Base-by-base conservation (phyloP, 2,113 vertebrate species). In the Alces alces region DNA sequence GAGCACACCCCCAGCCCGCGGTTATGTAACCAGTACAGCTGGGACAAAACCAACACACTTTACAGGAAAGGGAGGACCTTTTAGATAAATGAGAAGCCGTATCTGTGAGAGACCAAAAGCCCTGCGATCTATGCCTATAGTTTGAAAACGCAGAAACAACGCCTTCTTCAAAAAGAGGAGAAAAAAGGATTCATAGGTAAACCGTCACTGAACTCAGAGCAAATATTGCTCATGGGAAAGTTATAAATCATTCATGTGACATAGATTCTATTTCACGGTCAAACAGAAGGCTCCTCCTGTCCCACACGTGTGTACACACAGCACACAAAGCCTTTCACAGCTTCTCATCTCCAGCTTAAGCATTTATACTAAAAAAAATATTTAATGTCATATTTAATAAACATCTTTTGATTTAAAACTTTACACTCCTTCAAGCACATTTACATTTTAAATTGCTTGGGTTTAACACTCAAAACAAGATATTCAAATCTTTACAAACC, bases 391-490 rank as follows among this genome's bases (percentile, higher is more conserved):
- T 57, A 43, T 61, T 43, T 33, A 19, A 43, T 47, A 27, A 45
- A 80, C 76, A 76, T 21, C 45, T 39, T 83, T 45, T 88, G 16
- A 39, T 60, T 39, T 52, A 89, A 55, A 66, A 79, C 23, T 85
- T 45, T 39, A 66, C 79, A 15, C 10, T 76, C 30, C 43, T 54
- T 96, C 25, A 61, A 90, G 87, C 12, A 83, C 4, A 52, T 57
- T 50, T 80, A 21, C 36, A 50, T 93, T 93, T 43, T 76, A 52
- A 86, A 89, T 43, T 47, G 57, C 55, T 10, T 43, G 33, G 39
- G 21, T n/a, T 94, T 80, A 60, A 36, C 15, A 39, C 21, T 54
- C 6, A 33, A 52, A 80, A 86, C 30, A 80, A 97, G 86, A 50
- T 10, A 70, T 39, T 83, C 33, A 57, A 45, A 60, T 47, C 90